Evolutionary conservation across 2,113 vertebrate genomes (phyloP), one percentile per base, ranked within the genome.

Genomic region (Plecotus auritus): DNA sequence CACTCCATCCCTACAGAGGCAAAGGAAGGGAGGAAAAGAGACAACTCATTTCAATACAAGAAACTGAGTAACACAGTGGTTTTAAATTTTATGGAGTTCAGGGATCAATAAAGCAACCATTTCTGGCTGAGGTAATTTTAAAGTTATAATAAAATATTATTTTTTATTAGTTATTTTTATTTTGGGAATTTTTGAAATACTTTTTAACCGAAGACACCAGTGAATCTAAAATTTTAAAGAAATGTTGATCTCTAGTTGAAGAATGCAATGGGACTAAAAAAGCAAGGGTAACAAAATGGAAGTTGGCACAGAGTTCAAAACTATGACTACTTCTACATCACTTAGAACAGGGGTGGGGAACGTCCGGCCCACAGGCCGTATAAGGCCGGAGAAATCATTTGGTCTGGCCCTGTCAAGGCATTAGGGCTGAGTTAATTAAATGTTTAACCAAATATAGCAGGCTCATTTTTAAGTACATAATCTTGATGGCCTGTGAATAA

Each of bases 251-350:
- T 97, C 56, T 69, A 91, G 16, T 83, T 67, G 92, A 77, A 70
- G 93, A 94, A 97, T 90, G 64, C 86, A 85, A 67, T 0, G 18
- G 20, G 42, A 54, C 32, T 91, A 96, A 94, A 97, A 18, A 95
- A 88, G 78, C 83, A 85, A 83, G 17, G 51, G 85, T 97, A 96
- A 95, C 93, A 97, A 69, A 49, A 78, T 37, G 2, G 4, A 8
- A 98, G 77, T 74, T 23, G 59, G 85, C 45, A 54, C 20, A 83
- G 86, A 97, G 95, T 96, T 97, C 85, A 97, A 78, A 96, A 96
- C 86, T 92, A 88, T 61, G 78, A 70, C 93, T 95, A 97, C 87
- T 96, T 66, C 2, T 72, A 13, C 78, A 42, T 42, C 26, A 42
- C 37, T 40, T 64, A 61, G 59, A 61, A 28, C 59, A 61, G 10